Evolutionary conservation across 2,113 vertebrate species (phyloP), one percentile per base, ranked within the genome.

Genomic region (Bufo gargarizans): DNA sequence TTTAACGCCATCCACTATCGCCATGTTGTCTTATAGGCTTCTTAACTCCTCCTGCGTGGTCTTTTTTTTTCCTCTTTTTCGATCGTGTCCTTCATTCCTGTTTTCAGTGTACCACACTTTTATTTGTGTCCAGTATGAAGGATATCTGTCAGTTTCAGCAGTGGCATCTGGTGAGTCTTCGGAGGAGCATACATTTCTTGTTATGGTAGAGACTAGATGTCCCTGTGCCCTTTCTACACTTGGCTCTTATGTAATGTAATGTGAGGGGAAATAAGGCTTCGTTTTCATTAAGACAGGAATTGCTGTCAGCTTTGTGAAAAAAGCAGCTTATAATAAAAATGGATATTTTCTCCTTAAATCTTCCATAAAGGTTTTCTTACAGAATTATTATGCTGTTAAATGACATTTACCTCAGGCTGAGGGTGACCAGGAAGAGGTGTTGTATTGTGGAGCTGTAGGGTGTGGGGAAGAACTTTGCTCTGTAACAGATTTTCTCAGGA

Each of bases 311-410:
- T 9, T n/a, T 56, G 16, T 17, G n/a, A 80, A 61, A 72, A 22
- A 45, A 81, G 6, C 7, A 61, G 79, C 79, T 47, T 81, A 33
- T 45, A 45, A 61, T 61, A 69, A 65, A 83, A 67, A 83, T 83
- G 81, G 61, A 65, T 61, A 58, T 61, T 77, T 78, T 45, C 59
- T 86, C 43, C 45, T 74, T 76, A 58, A 76, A 53, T 59, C 22
- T 72, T 63, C 9, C 55, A 83, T 17, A 59, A 49, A 61, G 56
- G 43, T 88, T 83, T 88, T 82, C 49, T 61, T 56, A 45, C 33
- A 16, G 49, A 45, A 72, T 33, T 47, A 81, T 71, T 53, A 13
- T 19, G 77, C 19, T n/a, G 49, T 87, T 87, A 76, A 76, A 82
- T 82, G 53, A 53, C 79, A 82, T 82, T 22, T 33, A 12, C 4